Conservation (phyloP, 2,888 invertebrate species). For the Rotaria sp. region DNA sequence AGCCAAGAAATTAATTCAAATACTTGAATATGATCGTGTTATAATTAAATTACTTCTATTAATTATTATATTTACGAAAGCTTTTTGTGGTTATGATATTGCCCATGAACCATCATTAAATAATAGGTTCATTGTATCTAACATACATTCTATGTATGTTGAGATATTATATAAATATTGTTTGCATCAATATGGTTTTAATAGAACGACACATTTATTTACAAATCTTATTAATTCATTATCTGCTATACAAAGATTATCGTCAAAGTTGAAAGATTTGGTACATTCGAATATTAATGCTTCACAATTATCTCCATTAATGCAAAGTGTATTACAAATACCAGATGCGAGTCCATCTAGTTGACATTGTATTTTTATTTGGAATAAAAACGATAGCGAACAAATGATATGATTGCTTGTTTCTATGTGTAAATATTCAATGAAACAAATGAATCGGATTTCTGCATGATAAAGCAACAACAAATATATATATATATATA, state of each 20-base stretch:
- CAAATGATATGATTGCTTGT: too few species aligned
- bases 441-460: too few species aligned
- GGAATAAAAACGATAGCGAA: background rate
- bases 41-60: background rate
- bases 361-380: background rate
- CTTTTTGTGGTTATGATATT: background rate
- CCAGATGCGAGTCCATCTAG: background rate
- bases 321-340: background rate
- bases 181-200: background rate
- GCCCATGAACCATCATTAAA: background rate
- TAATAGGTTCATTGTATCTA: background rate
- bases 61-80: background rate
- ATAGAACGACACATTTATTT: background rate
- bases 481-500: too few species aligned
- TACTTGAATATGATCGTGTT: conserved; percentile 19
- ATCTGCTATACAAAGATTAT: background rate
- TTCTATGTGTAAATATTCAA: too few species aligned
- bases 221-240: background rate
- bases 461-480: too few species aligned
- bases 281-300: background rate
- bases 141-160: background rate
- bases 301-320: background rate
- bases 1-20: background rate
- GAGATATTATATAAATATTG: background rate
- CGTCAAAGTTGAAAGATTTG: background rate